Conservation (phyloP, 2,888 invertebrate species). For the Lasioglossum oenotherae region DNA sequence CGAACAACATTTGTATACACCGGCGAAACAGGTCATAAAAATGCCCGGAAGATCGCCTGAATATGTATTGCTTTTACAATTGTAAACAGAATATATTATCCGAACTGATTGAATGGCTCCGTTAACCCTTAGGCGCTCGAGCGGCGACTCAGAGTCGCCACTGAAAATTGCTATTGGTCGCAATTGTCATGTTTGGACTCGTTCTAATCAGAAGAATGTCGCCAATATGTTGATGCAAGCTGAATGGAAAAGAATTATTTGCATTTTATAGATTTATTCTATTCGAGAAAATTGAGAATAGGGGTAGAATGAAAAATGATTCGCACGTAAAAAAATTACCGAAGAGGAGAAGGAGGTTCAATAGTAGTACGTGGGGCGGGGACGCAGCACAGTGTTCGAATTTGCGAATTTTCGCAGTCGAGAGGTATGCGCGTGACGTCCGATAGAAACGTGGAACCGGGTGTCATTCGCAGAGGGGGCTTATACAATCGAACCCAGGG, state of each 20-base stretch:
- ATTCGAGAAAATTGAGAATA: neutral
- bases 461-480: slow-evolving; percentile 30
- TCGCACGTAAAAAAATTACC: neutral
- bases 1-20: neutral
- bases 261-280: neutral
- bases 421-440: slow-evolving; percentile 32
- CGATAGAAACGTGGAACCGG: neutral
- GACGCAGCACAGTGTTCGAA: neutral
- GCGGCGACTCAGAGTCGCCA: too few relatives aligned
- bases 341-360: neutral
- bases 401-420: neutral
- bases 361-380: too few relatives aligned
- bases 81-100: neutral
- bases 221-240: neutral
- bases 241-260: neutral
- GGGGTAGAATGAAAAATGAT: neutral
- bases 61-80: neutral
- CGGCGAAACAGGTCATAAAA: neutral
- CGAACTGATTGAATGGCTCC: neutral
- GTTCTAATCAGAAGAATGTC: neutral
- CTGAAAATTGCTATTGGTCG: too few relatives aligned
- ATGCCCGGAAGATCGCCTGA: neutral
- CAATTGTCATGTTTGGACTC: neutral
- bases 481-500: slow-evolving; percentile 17
- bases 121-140: too few relatives aligned